These are phyloP conservation scores for Malacoraja senta DNA, from an alignment of 2,797 vertebrate species.

Conservation along the genomic window DNA sequence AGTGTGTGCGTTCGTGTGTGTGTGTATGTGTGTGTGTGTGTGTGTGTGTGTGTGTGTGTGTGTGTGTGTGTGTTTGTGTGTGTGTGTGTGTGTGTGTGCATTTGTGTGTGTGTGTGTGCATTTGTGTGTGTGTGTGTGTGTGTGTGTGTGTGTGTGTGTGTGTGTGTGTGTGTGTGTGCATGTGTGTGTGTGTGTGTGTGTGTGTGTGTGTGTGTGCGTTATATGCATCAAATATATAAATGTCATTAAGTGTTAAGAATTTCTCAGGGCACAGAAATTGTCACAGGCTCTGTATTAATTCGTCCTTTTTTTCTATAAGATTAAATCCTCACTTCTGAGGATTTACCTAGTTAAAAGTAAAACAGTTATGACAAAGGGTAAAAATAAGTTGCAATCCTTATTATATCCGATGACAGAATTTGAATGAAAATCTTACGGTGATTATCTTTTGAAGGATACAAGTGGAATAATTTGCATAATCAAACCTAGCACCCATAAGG, in stretches of 20 bases:
- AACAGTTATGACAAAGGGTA: background rate
- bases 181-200: too few relatives aligned
- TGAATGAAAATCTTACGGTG: background rate
- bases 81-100: too few relatives aligned
- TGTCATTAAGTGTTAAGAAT: background rate
- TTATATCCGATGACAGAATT: background rate
- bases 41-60: too few relatives aligned
- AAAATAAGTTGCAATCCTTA: background rate
- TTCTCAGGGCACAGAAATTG: background rate
- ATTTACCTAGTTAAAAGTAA: background rate
- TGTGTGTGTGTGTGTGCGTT: too few relatives aligned
- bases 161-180: too few relatives aligned
- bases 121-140: too few relatives aligned
- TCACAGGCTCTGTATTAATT: background rate
- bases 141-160: too few relatives aligned
- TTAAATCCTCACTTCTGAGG: background rate
- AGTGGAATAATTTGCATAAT: background rate
- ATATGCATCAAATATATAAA: background rate
- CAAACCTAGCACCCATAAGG: background rate
- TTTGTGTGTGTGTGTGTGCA: too few relatives aligned
- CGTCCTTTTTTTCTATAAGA: background rate
- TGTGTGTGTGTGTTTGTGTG: too few relatives aligned
- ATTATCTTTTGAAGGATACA: background rate
- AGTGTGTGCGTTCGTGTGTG: too few relatives aligned
- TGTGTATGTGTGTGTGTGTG: too few relatives aligned